Percentiles rank a stretch among this genome's conserved stretches.
Evolutionary conservation across 2,888 invertebrate genomes (phyloP).

Genomic region (Anorthoa munda): DNA sequence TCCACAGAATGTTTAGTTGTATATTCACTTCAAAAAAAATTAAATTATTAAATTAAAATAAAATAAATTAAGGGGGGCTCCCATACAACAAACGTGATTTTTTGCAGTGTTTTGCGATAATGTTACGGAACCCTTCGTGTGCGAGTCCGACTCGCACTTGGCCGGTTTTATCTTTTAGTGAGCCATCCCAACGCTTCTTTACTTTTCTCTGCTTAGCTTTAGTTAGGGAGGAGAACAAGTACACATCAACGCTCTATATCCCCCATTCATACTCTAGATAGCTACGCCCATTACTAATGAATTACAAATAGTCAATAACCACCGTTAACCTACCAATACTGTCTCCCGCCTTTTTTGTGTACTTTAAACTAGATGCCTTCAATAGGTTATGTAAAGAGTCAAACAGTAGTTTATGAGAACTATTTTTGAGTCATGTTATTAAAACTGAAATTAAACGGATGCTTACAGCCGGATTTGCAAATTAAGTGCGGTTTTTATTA

Average conservation of each 20-base stretch:
- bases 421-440: conserved; percentile 8
- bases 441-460: conserved; percentile 5
- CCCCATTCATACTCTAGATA: conserved; percentile 22
- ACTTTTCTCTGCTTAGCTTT: background rate
- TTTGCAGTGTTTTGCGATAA: no score
- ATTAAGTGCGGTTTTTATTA: conserved; percentile 6
- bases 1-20: no score
- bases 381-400: conserved; percentile 35
- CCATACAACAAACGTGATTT: no score
- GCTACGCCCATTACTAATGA: conserved; percentile 19
- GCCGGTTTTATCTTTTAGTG: no score
- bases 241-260: conserved; percentile 14
- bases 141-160: no score
- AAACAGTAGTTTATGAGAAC: conserved; percentile 18
- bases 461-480: background rate
- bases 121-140: no score
- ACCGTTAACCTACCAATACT: conserved; percentile 27
- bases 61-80: no score
- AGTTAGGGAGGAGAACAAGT: background rate
- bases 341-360: conserved; percentile 61
- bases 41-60: no score
- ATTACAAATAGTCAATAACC: conserved; percentile 28
- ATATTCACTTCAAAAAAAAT: no score
- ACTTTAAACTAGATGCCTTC: conserved; percentile 38
- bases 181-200: background rate